phyloP scores from a whole-genome alignment of 1,140 invertebrate genomes.

The Pogonognathellus flavescens region DNA sequence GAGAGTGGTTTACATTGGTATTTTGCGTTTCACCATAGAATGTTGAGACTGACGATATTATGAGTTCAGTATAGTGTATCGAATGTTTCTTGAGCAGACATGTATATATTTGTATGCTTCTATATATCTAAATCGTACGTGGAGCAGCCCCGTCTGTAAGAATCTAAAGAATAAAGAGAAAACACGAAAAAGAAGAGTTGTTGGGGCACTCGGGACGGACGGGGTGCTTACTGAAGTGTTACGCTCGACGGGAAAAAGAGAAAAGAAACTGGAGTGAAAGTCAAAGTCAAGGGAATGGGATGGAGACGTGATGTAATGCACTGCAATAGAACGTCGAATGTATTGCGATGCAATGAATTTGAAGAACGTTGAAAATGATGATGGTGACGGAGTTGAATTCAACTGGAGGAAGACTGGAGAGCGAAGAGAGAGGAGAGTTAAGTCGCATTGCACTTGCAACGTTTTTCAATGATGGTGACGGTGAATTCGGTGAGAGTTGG shows the following conservation, averaged over 20 bases:
- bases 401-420: conserved; percentile 13
- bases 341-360: conserved; percentile 39
- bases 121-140: neutral
- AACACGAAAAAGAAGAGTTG: conserved; percentile 11
- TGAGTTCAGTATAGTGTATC: too few species aligned
- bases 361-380: conserved; percentile 46
- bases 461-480: too few species aligned
- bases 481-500: neutral
- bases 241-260: conserved; percentile 34
- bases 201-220: conserved; percentile 26
- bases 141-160: neutral
- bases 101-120: neutral
- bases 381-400: conserved; percentile 44
- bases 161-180: conserved; percentile 2
- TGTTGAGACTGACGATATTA: too few species aligned
- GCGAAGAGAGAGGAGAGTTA: neutral
- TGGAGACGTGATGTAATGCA: conserved; percentile 28
- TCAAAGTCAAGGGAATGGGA: conserved; percentile 12
- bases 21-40: too few species aligned
- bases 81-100: too few species aligned
- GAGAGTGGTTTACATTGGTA: too few species aligned
- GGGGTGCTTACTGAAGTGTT: conserved; percentile 46
- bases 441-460: conserved; percentile 3
- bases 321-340: conserved; percentile 29
- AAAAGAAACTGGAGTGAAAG: conserved; percentile 42